Percentiles rank a stretch among this genome's conserved stretches.
Conservation (phyloP, 1,140 invertebrate genomes). For the Drosophila eugracilis region DNA sequence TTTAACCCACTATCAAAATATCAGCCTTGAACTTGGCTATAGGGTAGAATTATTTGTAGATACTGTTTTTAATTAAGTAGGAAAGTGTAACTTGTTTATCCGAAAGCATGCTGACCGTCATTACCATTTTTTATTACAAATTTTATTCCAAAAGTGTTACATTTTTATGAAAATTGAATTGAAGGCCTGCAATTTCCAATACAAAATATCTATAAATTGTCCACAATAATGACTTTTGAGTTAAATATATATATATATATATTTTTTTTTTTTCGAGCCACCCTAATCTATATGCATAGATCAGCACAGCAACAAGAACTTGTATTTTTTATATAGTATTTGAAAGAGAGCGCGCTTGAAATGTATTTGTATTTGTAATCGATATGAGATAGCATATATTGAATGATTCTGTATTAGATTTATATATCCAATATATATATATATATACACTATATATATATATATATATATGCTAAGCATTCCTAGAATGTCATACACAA, state of each 20-base stretch:
- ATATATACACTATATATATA: constrained; percentile 48
- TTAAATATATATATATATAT: not conserved
- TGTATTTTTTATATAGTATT: constrained; percentile 82
- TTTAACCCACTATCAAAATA: not conserved
- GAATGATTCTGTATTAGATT: constrained; percentile 35
- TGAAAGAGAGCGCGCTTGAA: constrained; percentile 51
- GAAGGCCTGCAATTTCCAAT: not conserved
- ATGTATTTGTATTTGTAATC: constrained; percentile 62
- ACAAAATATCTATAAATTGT: not conserved
- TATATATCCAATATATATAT: too few relatives aligned
- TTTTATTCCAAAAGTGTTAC: too few relatives aligned
- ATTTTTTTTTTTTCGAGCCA: constrained; percentile 18
- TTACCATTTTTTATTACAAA: too few relatives aligned
- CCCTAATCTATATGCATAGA: constrained; percentile 23
- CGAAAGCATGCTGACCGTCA: too few relatives aligned
- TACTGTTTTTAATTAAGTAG: not conserved
- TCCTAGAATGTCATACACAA: constrained; percentile 61
- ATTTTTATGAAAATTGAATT: not conserved
- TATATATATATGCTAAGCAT: constrained; percentile 60
- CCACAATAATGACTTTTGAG: not conserved
- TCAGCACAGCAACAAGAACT: constrained; percentile 56
- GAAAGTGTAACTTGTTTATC: too few relatives aligned
- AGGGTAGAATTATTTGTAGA: not conserved
- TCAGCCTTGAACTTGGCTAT: not conserved
- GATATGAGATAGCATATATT: constrained; percentile 38